Evolutionary conservation across 30 jellyfish, hydroid and myxozoan species (phyloP), one percentile per base, ranked within the genome.

Genomic region (Aurelia aurita): DNA sequence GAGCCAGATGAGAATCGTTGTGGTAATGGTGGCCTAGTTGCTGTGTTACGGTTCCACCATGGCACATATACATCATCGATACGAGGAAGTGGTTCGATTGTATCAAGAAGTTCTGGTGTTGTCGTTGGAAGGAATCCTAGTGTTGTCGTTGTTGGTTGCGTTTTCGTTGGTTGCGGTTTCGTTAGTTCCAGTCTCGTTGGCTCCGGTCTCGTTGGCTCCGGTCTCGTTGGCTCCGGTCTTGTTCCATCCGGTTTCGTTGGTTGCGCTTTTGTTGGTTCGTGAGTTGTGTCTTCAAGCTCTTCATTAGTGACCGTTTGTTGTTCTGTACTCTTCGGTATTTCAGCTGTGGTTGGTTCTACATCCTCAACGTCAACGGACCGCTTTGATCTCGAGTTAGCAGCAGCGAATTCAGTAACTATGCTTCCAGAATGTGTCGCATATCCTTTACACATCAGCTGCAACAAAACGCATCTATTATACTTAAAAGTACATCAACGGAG

Each of bases 21-120:
- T 32, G 98, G 98, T 34, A 91, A 25, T 1, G 98, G 96, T 34
- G 96, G 96, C 49, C 98, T 63, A n/a, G 98, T 91, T 16, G 60
- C 87, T 19, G 91, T 87, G 47, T 31, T 47, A 2, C 58, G 16
- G 5, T 1, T 8, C 57, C 51, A 51, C 69, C 66, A 46, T 35
- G 39, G 59, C 25, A 18, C 27, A 57, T 9, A 21, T 5, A 20
- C 29, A 18, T 18, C 47, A 9, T 85, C 74, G 32, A 69, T 31
- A 23, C 44, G 21, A 16, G 94, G 76, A 10, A 80, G n/a, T 25
- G 86, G 55, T 5, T 86, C 60, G 3, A 90, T 58, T 23, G 73
- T 31, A 1, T 8, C 16, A 44, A 91, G 26, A 15, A 80, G 44
- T 27, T 44, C 74, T 5, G 71, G 70, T 14, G 51, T 25, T 16